Evolutionary conservation across 2,113 vertebrate species (phyloP).

Genomic region (Dromas ardeola): DNA sequence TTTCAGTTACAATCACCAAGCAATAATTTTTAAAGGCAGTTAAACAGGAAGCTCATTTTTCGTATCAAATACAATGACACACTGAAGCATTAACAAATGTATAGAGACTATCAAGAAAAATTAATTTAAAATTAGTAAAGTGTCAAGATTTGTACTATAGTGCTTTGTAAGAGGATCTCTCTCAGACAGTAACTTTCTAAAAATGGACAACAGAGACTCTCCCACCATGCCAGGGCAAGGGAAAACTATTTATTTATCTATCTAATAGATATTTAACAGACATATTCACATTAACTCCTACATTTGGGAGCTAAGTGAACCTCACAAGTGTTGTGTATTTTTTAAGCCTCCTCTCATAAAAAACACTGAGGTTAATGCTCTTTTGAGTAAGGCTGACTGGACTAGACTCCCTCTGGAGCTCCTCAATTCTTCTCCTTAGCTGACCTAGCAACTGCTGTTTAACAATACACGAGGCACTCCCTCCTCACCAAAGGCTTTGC

Average conservation of each 20-base stretch:
- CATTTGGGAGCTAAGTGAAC: neutral
- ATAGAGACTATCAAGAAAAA: neutral
- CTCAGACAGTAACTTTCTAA: neutral
- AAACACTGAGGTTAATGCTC: neutral
- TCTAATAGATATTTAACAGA: neutral
- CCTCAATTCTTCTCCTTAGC: neutral
- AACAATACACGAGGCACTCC: neutral
- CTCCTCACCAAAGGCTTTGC: neutral
- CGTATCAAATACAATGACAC: neutral
- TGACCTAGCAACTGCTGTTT: constrained; percentile 18
- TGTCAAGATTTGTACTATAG: neutral
- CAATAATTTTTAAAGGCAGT: neutral
- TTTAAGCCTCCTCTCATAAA: neutral
- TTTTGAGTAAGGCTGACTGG: neutral
- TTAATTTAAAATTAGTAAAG: neutral
- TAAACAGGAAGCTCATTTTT: neutral
- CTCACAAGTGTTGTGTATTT: neutral
- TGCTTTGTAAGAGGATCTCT: neutral
- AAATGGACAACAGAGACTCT: neutral
- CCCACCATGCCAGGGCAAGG: neutral
- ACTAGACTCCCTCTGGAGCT: neutral
- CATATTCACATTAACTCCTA: constrained; percentile 10
- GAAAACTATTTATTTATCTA: neutral
- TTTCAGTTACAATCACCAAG: neutral
- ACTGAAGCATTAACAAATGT: neutral